These are phyloP conservation scores for Glomeris marginata DNA, from an alignment of 2,888 invertebrate genomes.

Conservation along the genomic window DNA sequence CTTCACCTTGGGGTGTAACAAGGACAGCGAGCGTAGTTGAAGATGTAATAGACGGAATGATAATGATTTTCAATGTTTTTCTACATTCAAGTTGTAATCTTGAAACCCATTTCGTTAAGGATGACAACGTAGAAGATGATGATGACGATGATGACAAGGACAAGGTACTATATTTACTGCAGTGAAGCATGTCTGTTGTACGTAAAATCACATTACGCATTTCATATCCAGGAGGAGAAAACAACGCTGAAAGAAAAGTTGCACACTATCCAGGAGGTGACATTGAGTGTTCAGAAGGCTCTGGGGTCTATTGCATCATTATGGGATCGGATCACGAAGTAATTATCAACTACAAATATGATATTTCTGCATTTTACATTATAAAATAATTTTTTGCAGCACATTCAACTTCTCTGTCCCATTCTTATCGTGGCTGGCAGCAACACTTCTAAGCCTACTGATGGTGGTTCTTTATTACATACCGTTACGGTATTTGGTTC, in stretches of 20 bases:
- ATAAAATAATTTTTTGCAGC: slow-evolving; percentile 40
- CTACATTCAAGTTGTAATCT: background rate
- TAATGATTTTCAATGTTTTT: background rate
- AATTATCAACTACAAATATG: slow-evolving; percentile 26
- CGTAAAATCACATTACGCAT: background rate
- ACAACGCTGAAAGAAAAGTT: slow-evolving; percentile 85
- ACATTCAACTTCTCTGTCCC: slow-evolving; percentile 95
- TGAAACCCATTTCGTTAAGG: slow-evolving; percentile 23
- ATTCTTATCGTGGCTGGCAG: slow-evolving; percentile 84
- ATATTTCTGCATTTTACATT: background rate
- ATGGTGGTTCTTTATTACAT: slow-evolving; percentile 70
- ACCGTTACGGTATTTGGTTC: slow-evolving; percentile 72
- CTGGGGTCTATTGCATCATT: slow-evolving; percentile 89
- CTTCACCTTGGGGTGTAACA: too few relatives aligned
- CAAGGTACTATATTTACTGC: too few relatives aligned
- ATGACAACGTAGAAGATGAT: slow-evolving; percentile 37
- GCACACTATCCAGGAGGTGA: slow-evolving; percentile 93
- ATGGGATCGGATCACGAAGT: slow-evolving; percentile 91
- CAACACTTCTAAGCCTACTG: slow-evolving; percentile 55
- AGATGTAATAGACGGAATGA: slow-evolving; percentile 11
- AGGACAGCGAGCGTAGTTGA: slow-evolving; percentile 6
- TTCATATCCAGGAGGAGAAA: slow-evolving; percentile 67
- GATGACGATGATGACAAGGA: slow-evolving; percentile 85
- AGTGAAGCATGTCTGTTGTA: too few relatives aligned
- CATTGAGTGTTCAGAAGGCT: slow-evolving; percentile 88